These are phyloP conservation scores for Philereme transversata DNA, from an alignment of 2,888 invertebrate species.

Conservation along the genomic window DNA sequence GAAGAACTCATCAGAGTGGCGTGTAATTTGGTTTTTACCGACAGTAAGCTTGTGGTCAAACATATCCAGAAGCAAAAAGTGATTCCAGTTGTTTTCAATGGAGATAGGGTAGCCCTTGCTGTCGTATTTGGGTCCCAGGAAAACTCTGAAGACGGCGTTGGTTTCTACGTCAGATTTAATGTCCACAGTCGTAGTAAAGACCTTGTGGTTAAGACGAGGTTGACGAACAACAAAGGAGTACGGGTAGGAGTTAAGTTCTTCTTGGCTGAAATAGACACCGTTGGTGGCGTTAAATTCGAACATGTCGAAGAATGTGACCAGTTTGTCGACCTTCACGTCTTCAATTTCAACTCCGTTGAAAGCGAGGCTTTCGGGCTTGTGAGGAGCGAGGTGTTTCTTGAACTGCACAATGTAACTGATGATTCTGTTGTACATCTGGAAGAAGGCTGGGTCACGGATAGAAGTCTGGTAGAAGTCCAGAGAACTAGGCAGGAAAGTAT, in stretches of 20 bases:
- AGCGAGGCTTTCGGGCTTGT: slow-evolving; percentile 81
- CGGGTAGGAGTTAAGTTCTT: slow-evolving; percentile 61
- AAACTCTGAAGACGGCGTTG: slow-evolving; percentile 85
- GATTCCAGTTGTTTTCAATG: slow-evolving; percentile 82
- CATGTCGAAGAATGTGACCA: slow-evolving; percentile 87
- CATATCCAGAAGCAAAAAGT: slow-evolving; percentile 86
- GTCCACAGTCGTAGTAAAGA: slow-evolving; percentile 85
- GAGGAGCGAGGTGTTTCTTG: slow-evolving; percentile 83
- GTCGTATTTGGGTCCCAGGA: slow-evolving; percentile 88
- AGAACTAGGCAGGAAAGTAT: slow-evolving; percentile 80
- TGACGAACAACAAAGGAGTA: slow-evolving; percentile 84
- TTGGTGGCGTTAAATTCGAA: slow-evolving; percentile 86
- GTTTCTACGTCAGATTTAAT: slow-evolving; percentile 84
- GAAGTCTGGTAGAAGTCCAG: slow-evolving; percentile 86
- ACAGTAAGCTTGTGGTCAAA: slow-evolving; percentile 83
- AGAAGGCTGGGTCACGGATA: slow-evolving; percentile 89
- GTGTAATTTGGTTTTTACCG: slow-evolving; percentile 86
- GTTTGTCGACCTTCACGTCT: slow-evolving; percentile 84
- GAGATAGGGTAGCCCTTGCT: slow-evolving; percentile 76
- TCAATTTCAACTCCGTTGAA: slow-evolving; percentile 86
- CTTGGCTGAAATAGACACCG: slow-evolving; percentile 60
- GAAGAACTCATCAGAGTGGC: slow-evolving; percentile 86
- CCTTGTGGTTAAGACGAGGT: slow-evolving; percentile 88
- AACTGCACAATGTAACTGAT: slow-evolving; percentile 83
- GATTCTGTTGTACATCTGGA: slow-evolving; percentile 86